These are phyloP conservation scores for Ophiothrix spiculata DNA, from an alignment of 35 echinoderm and acorn worm species.

Conservation along the genomic window DNA sequence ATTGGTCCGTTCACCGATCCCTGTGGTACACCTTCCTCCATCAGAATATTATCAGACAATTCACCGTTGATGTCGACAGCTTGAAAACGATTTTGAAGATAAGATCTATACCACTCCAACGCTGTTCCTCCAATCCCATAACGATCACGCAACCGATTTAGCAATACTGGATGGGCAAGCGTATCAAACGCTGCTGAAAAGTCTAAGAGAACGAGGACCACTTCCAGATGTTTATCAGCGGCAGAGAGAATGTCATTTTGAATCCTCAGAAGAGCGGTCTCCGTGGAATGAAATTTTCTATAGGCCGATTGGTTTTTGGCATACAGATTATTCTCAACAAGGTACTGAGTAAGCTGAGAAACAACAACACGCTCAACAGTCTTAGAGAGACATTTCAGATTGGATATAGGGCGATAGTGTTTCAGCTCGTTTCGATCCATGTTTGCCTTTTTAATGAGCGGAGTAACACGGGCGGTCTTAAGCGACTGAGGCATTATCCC, in stretches of 20 bases:
- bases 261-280: slow-evolving; percentile 48
- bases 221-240: slow-evolving; percentile 29
- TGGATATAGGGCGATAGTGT: slow-evolving; percentile 40
- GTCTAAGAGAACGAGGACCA: slow-evolving; percentile 42
- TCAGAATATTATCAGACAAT: not conserved
- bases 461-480: slow-evolving; percentile 1
- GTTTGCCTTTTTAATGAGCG: slow-evolving; percentile 13
- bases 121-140: slow-evolving; percentile 7
- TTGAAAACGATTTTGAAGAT: slow-evolving; percentile 19
- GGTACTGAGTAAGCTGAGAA: not conserved
- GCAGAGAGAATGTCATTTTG: slow-evolving; percentile 56
- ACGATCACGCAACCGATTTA: not conserved
- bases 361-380: slow-evolving; percentile 44
- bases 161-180: slow-evolving; percentile 22
- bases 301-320: slow-evolving; percentile 46
- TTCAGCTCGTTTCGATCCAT: slow-evolving; percentile 28
- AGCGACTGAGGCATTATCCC: slow-evolving; percentile 13
- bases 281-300: slow-evolving; percentile 42
- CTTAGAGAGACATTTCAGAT: slow-evolving; percentile 39
- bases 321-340: slow-evolving; percentile 23
- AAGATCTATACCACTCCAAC: slow-evolving; percentile 30
- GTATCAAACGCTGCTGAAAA: slow-evolving; percentile 75
- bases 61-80: slow-evolving; percentile 31
- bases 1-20: slow-evolving; percentile 52
- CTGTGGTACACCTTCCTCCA: slow-evolving; percentile 36